phyloP scores from a whole-genome alignment of 1,140 invertebrate species.

The Colletes latitarsis region DNA sequence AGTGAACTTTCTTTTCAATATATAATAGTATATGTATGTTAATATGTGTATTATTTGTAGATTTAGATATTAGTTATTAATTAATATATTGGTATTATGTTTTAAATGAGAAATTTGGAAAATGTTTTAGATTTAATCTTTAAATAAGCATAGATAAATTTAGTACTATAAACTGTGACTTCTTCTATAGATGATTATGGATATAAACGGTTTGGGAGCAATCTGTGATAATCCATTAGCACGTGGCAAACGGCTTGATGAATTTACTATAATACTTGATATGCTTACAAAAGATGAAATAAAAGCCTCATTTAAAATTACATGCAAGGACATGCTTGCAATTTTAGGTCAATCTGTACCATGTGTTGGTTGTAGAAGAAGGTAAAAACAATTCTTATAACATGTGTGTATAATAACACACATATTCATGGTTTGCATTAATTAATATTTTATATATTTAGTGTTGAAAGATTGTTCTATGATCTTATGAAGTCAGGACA shows the following conservation, averaged over 20 bases:
- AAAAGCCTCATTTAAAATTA: constrained; percentile 90
- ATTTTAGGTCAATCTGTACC: constrained; percentile 94
- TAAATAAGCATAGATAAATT: not conserved
- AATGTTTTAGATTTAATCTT: not conserved
- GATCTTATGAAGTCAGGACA: constrained; percentile 91
- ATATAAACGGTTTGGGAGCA: constrained; percentile 90
- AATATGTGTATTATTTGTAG: constrained; percentile 5
- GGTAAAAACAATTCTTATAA: constrained; percentile 80
- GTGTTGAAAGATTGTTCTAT: constrained; percentile 92
- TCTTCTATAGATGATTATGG: constrained; percentile 91
- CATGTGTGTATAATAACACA: not conserved
- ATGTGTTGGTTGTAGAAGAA: constrained; percentile 95
- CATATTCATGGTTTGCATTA: not conserved
- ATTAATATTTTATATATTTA: constrained; percentile 77
- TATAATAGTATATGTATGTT: not conserved
- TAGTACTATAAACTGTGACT: not conserved
- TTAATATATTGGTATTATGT: too few relatives aligned
- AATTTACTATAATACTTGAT: constrained; percentile 90
- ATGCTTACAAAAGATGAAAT: constrained; percentile 90
- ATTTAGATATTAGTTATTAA: not conserved
- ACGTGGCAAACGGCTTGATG: constrained; percentile 90
- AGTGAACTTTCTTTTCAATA: not conserved
- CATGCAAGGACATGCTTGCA: constrained; percentile 90
- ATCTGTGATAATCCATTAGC: constrained; percentile 89
- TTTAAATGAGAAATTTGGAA: not conserved